Base-by-base conservation (phyloP, 2,797 vertebrate species). In the Enteromius thamalakanensis region DNA sequence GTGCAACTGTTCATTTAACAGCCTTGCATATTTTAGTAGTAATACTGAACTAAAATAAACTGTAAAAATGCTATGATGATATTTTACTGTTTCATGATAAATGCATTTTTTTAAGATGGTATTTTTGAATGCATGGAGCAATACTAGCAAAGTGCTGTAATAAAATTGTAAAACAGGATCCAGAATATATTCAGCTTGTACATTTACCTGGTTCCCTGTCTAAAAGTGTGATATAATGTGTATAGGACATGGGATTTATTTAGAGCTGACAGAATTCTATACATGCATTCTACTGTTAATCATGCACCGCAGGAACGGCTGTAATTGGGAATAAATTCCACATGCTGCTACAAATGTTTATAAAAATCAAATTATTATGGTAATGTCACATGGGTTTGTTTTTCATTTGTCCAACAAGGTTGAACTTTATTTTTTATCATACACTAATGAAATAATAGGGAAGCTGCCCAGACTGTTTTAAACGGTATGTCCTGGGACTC, bases 371-470 rank as follows among this genome's bases (percentile, higher is more conserved):
- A 65, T 75, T 75, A 65, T 67, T 65, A 23, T 21, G 45, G n/a
- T 37, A 40, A 45, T 60, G 58, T 53, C 60, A 55, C n/a, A 40
- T 82, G 80, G 23, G 29, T 21, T 40, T 53, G 71, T 4, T 0
- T 65, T 32, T 53, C 6, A 32, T 15, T 71, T 60, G 7, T 21
- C 34, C 23, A 71, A 69, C 26, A 42, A 29, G 15, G 55, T 32
- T 78, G 42, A 78, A 78, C 23, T 78, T 78, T 49, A 67, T 65
- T 42, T 32, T 6, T 32, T 78, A 34, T 67, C 17, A 49, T 5
- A n/a, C 9, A 12, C 42, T 78, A 65, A 76, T 62, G 62, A 79
- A 67, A 80, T 80, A 70, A 70, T 69, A n/a, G 49, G 15, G 3
- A 34, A 26, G 60, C 37, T 42, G 55, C 37, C 19, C 40, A 55